Base-by-base conservation (phyloP, 2,113 vertebrate species). In the Toxotes jaculatrix region DNA sequence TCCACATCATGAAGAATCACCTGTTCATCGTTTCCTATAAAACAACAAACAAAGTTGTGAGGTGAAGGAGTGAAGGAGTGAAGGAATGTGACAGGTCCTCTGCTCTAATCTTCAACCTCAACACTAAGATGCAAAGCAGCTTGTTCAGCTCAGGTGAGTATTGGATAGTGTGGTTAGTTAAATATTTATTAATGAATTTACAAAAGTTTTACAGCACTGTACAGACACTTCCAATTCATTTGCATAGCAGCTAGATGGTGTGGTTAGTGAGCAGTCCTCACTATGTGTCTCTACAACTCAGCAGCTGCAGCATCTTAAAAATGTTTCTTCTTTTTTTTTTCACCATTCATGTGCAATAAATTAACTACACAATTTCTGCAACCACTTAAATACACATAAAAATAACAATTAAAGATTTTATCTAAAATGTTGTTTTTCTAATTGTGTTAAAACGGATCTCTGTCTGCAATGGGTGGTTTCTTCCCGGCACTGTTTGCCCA, bases 1-100 rank as follows among this genome's bases (percentile, higher is more conserved):
- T 99, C 97, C 76, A 99, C 97, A 68, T 99, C 98, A 79, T 99
- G 98, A 79, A 99, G 97, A 92, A 99, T 98, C 93, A 99, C 98
- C 93, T 99, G 98, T 47, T 99, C 98, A 90, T 99, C 98, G 69
- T 99, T 99, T 87, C 98, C 98, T 99, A 82, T 12, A 91, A 91
- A 53, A 65, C 4, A 55, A 73, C 89, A 65, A 74, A 90, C 67
- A 79, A 51, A 19, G 16, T 5, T 56, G 17, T 55, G 5, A 56
- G 14, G 1, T 34, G 23, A 47, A 34, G 19, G 4, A 64, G 53
- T 4, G 14, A 17, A 17, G 56, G 31, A 36, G 27, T 16, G 12
- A 27, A 27, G 27, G 27, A 27, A 27, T 7, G 34, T 11, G n/a
- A 62, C 6, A 6, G n/a, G 32, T 1, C 31, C 42, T 19, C 6